phyloP scores from a whole-genome alignment of 2,797 vertebrate genomes.

The Peromyscus melanophrys region DNA sequence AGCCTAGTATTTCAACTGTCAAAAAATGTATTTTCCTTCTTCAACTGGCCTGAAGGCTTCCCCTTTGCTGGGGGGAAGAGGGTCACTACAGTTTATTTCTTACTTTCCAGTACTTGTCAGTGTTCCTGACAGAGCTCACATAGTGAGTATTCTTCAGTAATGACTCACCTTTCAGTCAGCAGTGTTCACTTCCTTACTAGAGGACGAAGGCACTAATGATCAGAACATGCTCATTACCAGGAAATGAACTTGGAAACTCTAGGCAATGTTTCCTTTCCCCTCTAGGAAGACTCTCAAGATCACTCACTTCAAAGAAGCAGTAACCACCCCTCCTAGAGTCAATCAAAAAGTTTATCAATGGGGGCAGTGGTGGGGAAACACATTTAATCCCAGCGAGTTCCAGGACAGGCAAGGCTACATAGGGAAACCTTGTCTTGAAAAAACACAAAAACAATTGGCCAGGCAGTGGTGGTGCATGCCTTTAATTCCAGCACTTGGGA shows the following conservation, averaged over 20 bases:
- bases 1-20: neutral
- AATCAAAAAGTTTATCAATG: neutral
- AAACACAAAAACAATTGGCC: too few relatives aligned
- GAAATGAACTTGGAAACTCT: neutral
- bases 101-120: neutral
- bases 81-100: neutral
- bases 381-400: neutral
- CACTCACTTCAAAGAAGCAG: neutral
- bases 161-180: neutral
- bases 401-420: too few relatives aligned
- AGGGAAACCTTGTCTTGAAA: too few relatives aligned
- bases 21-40: neutral
- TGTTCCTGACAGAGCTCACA: neutral
- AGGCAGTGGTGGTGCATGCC: too few relatives aligned
- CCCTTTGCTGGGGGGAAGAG: neutral
- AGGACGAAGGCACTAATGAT: neutral
- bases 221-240: neutral
- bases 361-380: neutral
- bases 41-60: neutral
- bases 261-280: slow-evolving; percentile 1
- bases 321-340: neutral
- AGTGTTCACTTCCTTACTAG: slow-evolving; percentile 23
- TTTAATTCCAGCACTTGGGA: too few relatives aligned
- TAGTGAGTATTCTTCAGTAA: neutral
- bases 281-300: slow-evolving; percentile 8